Evolutionary conservation across 1,140 invertebrate species (phyloP), one percentile per base, ranked within the genome.

Genomic region (Epicauta chinensis): DNA sequence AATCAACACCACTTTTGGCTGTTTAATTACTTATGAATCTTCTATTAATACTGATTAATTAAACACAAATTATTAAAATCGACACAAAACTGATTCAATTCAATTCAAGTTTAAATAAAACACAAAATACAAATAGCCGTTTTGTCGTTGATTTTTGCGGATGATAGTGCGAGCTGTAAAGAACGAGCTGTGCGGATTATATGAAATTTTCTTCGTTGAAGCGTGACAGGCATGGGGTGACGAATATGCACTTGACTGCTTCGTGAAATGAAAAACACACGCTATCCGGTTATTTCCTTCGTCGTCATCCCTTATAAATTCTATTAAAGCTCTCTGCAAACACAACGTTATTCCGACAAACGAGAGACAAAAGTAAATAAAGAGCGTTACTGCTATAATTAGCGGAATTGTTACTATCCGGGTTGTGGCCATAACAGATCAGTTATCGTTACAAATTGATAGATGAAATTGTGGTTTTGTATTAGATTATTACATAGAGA

Each of bases 181-280:
- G 37, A 31, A 29, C 16, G 13, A 40, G 40, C 14, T 39, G 40
- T 35, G 5, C 34, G 45, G 45, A 47, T 47, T 47, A 47, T 47
- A 47, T 34, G 30, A 47, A 47, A 37, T 38, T 38, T 47, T 47
- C 45, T 47, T 47, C 45, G 30, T n/a, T 38, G 45, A 47, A 34
- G n/a, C 45, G 38, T 45, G 51, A 46, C 40, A 23, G 7, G 36
- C 43, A 36, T 23, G 37, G 30, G 30, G 43, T 38, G 42, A 44
- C 36, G 51, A 42, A 46, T 47, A 47, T 53, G 44, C 51, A 53
- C 51, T 53, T 46, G 32, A 53, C 30, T 42, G 49, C 29, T 34
- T 47, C 30, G 34, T 38, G 45, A 47, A 47, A 47, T 47, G 45
- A 47, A 47, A 47, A 47, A 47, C 45, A 47, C 45, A 47, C 45